Base-by-base conservation (phyloP, 2,888 invertebrate genomes). In the Dinocampus coccinellae region DNA sequence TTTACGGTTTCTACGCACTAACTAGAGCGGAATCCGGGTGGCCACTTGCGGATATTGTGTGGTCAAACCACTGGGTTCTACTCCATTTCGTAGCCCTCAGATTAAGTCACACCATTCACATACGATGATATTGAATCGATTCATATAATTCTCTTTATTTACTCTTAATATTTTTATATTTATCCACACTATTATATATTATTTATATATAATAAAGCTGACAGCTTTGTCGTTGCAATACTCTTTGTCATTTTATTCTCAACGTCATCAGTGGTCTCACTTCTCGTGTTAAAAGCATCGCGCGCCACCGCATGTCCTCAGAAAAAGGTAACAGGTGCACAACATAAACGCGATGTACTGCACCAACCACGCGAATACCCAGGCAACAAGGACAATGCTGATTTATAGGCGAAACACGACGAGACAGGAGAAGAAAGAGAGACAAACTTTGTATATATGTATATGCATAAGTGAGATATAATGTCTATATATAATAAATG, bases 11-110 rank as follows among this genome's bases (percentile, higher is more conserved):
- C 78, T 79, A 79, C 79, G 77, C 76, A 78, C 79, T 82, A 81
- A 82, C 82, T 82, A 82, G 82, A 81, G 76, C 79, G 78, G 81
- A 82, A 80, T 73, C 81, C 76, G 82, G 82, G 82, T 82, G 82
- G 82, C 78, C 82, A 74, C 74, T 36, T n/a, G 62, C 33, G 58
- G 65, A 77, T 81, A n/a, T 82, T 82, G 82, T 82, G 78, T 77
- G 73, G 75, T 76, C 71, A 62, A 72, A 76, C 62, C 68, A 75
- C 72, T 73, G 72, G 75, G n/a, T 73, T 66, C 73, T 78, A 78
- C 72, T 73, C 76, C 58, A 42, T 70, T 64, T 63, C 58, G 52
- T 69, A 77, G 67, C 66, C 75, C 73, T 72, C 73, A 73, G 79
- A 81, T 81, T 79, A 78, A 81, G 78, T 79, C 80, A 79, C 76